These are phyloP conservation scores for Timandra comae DNA, from an alignment of 2,888 invertebrate genomes.

Conservation along the genomic window DNA sequence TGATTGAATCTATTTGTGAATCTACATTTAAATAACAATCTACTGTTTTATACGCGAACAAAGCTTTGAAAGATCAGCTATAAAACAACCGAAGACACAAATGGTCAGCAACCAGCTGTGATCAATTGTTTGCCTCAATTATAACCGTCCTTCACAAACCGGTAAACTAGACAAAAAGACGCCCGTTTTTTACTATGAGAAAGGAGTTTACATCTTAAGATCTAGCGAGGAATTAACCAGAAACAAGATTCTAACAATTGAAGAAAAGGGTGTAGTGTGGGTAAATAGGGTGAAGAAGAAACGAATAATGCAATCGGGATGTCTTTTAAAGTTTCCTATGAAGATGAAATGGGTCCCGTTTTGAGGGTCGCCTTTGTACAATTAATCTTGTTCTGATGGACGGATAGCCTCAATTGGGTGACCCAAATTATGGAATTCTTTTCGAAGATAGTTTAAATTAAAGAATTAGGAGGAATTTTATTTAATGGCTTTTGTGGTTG, in stretches of 20 bases:
- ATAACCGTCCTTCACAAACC: conserved; percentile 27
- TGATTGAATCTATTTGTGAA: too few species aligned
- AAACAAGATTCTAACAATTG: conserved; percentile 30
- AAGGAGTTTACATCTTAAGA: conserved; percentile 18
- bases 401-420: conserved; percentile 25
- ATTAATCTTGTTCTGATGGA: conserved; percentile 26
- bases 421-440: conserved; percentile 18
- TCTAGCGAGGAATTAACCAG: conserved; percentile 37
- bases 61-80: too few species aligned
- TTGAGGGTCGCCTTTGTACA: conserved; percentile 18
- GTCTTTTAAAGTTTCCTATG: conserved; percentile 11
- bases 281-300: conserved; percentile 21
- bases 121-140: too few species aligned
- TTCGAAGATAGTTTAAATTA: conserved; percentile 2
- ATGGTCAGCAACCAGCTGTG: too few species aligned
- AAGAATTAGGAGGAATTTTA: too few species aligned
- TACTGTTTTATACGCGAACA: too few species aligned
- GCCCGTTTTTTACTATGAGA: conserved; percentile 44
- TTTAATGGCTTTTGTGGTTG: too few species aligned
- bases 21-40: too few species aligned
- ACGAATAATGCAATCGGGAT: conserved; percentile 21
- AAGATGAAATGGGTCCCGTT: conserved; percentile 24
- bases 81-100: neutral
- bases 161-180: conserved; percentile 46
- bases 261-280: conserved; percentile 32